A percentile compares a stretch with the other conserved stretches of the same genome.
Conservation (phyloP, 1,140 invertebrate species). For the Drosophila nigromelanica region DNA sequence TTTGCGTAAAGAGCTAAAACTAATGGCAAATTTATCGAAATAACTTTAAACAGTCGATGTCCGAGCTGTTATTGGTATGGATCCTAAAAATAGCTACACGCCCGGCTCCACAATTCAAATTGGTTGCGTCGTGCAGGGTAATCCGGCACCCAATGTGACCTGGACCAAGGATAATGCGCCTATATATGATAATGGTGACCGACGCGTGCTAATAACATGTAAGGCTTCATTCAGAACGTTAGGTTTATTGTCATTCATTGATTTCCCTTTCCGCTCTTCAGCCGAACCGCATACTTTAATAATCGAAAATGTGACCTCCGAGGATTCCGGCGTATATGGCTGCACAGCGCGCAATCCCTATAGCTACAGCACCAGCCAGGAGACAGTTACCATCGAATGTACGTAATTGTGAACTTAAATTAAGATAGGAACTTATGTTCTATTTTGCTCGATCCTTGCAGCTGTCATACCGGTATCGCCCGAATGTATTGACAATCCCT, state of each 20-base stretch:
- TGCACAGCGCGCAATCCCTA: constrained; percentile 91
- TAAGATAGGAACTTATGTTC: not conserved
- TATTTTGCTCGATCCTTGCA: constrained; percentile 75
- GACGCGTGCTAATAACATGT: constrained; percentile 73
- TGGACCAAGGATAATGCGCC: constrained; percentile 91
- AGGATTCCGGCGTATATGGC: constrained; percentile 91
- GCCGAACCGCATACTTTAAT: constrained; percentile 87
- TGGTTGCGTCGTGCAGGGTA: constrained; percentile 90
- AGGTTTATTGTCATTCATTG: not conserved
- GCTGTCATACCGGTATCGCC: constrained; percentile 89
- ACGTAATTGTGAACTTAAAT: constrained; percentile 40
- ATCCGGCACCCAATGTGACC: constrained; percentile 88
- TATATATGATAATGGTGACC: constrained; percentile 46
- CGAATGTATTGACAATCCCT: constrained; percentile 93
- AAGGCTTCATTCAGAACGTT: not conserved
- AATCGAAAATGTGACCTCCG: constrained; percentile 86
- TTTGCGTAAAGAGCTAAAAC: not conserved
- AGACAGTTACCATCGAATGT: constrained; percentile 90
- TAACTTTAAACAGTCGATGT: constrained; percentile 85
- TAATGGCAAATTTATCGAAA: constrained; percentile 11
- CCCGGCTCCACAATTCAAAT: constrained; percentile 88
- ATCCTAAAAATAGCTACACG: constrained; percentile 85
- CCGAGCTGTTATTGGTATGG: constrained; percentile 85
- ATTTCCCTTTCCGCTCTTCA: not conserved
- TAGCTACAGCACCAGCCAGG: constrained; percentile 86